Conservation (phyloP, 1,140 invertebrate genomes). For the Pomacea maculata region DNA sequence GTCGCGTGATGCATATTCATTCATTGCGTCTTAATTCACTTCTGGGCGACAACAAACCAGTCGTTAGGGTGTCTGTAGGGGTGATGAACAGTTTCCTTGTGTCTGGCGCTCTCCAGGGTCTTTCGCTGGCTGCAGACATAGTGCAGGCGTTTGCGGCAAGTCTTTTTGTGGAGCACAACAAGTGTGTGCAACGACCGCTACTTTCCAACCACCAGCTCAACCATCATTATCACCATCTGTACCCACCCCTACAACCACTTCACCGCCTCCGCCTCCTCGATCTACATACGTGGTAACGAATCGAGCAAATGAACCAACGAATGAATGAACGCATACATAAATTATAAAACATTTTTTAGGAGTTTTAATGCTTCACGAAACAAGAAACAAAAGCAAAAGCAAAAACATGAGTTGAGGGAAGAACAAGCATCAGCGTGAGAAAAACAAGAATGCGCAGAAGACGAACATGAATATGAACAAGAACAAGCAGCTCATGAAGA, state of each 20-base stretch:
- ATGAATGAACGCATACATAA: not conserved
- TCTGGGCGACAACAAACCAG: constrained; percentile 8
- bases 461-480: not conserved
- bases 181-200: not conserved
- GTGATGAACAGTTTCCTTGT: constrained; percentile 1
- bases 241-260: too few species aligned
- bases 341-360: not conserved
- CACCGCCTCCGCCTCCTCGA: too few species aligned
- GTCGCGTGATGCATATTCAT: constrained; percentile 11
- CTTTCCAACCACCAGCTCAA: not conserved
- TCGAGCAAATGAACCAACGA: not conserved
- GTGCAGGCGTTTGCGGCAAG: not conserved
- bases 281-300: not conserved
- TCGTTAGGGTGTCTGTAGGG: not conserved
- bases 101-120: not conserved
- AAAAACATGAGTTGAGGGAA: not conserved
- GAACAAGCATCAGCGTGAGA: not conserved
- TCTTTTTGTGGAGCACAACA: too few species aligned
- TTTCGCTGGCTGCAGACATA: not conserved
- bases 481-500: not conserved
- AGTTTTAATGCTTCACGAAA: not conserved
- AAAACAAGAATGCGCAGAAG: not conserved
- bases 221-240: too few species aligned
- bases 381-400: not conserved
- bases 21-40: constrained; percentile 10